A percentile compares a stretch with the other conserved stretches of the same genome.
phyloP scores from a whole-genome alignment of 2,113 vertebrate species.

The Rattus rattus region DNA sequence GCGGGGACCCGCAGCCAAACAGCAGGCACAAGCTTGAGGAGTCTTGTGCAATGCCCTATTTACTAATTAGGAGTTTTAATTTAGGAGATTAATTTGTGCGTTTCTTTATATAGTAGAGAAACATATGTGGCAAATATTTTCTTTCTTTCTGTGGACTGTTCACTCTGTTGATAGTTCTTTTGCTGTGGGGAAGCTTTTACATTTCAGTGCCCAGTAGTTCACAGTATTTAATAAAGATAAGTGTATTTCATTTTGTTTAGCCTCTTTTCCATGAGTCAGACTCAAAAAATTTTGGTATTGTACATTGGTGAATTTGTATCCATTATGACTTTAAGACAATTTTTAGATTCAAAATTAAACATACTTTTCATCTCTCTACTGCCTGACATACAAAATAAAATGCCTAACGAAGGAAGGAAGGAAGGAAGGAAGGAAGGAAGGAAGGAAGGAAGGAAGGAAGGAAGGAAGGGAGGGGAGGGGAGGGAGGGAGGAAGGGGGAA shows the following conservation, averaged over 20 bases:
- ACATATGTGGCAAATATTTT: background rate
- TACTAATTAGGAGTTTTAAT: background rate
- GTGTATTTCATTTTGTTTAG: background rate
- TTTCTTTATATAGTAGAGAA: background rate
- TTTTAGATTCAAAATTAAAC: background rate
- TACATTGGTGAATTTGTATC: background rate
- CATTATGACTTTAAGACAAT: background rate
- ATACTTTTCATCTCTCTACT: background rate
- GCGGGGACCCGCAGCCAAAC: too few species aligned
- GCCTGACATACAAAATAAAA: background rate
- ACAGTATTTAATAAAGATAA: background rate
- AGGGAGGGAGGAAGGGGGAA: background rate
- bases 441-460: background rate
- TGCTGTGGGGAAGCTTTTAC: background rate
- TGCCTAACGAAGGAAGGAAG: background rate
- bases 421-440: background rate
- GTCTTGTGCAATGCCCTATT: background rate
- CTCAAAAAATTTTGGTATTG: background rate
- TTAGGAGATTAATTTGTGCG: background rate
- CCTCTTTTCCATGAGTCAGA: background rate
- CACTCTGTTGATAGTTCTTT: background rate
- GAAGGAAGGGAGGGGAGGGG: background rate
- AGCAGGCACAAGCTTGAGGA: too few species aligned
- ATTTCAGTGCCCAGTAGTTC: background rate
- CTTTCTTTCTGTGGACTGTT: background rate